Base-by-base conservation (phyloP, 2,888 invertebrate genomes). In the Chorisops tibialis region DNA sequence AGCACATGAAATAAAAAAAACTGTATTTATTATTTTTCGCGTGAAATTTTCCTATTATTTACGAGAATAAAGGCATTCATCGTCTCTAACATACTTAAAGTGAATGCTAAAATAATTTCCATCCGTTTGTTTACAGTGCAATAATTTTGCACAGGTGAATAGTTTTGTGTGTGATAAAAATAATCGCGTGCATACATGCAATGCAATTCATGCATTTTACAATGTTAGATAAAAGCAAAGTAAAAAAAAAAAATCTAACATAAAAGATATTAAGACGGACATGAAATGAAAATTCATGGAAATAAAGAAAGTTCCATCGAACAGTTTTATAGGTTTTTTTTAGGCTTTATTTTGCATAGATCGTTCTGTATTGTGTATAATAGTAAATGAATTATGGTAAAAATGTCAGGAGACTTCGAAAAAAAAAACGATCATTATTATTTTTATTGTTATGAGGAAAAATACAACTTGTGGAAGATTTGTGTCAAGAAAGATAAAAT, bases 131-230 rank as follows among this genome's bases (percentile, higher is more conserved):
- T 5, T n/a, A 21, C 21, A 18, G 30, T 49, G 49, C 24, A 49
- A 19, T 30, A 19, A 16, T 30, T n/a, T 56, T 56, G 56, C 56
- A 56, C 43, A 43, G 43, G 16, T 56, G 56, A 56, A 43, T 30
- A 45, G 56, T 56, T 56, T 30, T 43, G 14, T 52, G 24, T 51
- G 43, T 45, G 56, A 56, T 56, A 56, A 30, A n/a, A n/a, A 56
- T 43, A 56, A 56, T 56, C 45, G 56, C 56, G 45, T 43, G 56
- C 56, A 56, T 45, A 19, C 21, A 7, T 5, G 24, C 24, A 24
- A 24, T 24, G 24, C 24, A 24, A 24, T 52, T 52, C 39, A 39
- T 52, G 14, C 47, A 11, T 18, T 45, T 19, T 49, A 49, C 24
- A 5, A 49, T 35, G 49, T 12, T 49, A n/a, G n/a, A 21, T 21